Base-by-base conservation (phyloP, 2,888 invertebrate species). In the Epinotia demarniana region DNA sequence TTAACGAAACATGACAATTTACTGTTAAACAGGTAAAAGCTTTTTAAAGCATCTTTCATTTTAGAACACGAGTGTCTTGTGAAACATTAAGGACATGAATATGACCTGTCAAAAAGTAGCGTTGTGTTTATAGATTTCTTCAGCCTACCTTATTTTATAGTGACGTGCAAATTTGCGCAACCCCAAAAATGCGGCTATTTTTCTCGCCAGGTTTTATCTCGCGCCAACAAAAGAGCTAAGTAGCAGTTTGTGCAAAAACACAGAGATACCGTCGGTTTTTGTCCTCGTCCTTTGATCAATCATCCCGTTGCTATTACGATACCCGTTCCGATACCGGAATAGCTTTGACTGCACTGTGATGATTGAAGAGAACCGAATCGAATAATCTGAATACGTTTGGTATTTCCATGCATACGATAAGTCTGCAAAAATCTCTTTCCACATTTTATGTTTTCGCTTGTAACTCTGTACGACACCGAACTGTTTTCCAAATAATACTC, bases 171-270 rank as follows among this genome's bases (percentile, higher is more conserved):
- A 53, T 11, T 46, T 43, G 23, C 75, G 75, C 53, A 66, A 60
- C 70, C 53, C 75, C 58, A 60, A 75, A 72, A 75, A 43, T 49
- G 49, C 70, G 63, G 60, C 58, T 43, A 75, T 75, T 75, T 70
- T 70, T 75, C 75, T 75, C 16, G 60, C 75, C 49, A 66, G 75
- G 70, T 66, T 64, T 75, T 71, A 75, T 75, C 66, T 33, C 70
- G 64, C 58, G 19, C 68, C 60, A 71, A 75, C 75, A 75, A 75
- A 70, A 71, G 70, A 75, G 75, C 75, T 75, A 75, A 75, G 75
- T 75, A 75, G 75, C 75, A 43, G 75, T 71, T 70, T 75, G 64
- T 55, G 64, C 75, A 75, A 75, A 75, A 75, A 71, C 69, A 66
- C 60, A 66, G 53, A 70, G 75, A 75, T 71, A 75, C 63, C 69